A percentile compares a stretch with the other conserved stretches of the same genome.
Evolutionary conservation across 1,140 invertebrate genomes (phyloP).

Genomic region (Galendromus occidentalis): DNA sequence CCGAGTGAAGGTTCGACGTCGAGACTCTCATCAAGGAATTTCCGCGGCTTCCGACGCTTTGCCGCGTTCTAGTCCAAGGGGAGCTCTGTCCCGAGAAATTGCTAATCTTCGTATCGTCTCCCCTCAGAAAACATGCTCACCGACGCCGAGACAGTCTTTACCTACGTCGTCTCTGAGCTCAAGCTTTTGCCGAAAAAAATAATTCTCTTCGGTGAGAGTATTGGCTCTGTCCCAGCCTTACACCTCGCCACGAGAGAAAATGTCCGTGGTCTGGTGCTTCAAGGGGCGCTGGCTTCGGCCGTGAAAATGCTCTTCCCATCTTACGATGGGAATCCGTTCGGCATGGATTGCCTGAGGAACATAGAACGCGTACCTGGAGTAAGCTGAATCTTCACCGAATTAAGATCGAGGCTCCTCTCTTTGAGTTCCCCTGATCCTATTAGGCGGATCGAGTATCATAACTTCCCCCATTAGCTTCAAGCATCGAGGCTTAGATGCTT

Average conservation of each 20-base stretch:
- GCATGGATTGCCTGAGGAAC: not conserved
- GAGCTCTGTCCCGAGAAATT: too few relatives aligned
- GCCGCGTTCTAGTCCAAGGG: too few relatives aligned
- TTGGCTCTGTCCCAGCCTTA: not conserved
- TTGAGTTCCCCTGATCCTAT: too few relatives aligned
- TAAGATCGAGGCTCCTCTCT: too few relatives aligned
- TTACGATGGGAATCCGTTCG: not conserved
- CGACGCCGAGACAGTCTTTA: not conserved
- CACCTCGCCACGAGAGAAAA: not conserved
- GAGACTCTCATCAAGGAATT: too few relatives aligned
- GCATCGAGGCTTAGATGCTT: too few relatives aligned
- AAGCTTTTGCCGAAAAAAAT: not conserved
- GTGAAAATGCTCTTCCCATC: not conserved
- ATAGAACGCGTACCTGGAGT: not conserved
- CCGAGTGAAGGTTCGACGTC: not conserved
- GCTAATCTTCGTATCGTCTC: too few relatives aligned
- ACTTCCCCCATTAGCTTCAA: too few relatives aligned
- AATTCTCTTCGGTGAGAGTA: conserved; percentile 1
- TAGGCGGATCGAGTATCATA: too few relatives aligned
- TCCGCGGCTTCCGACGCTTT: too few relatives aligned
- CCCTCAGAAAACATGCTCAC: not conserved
- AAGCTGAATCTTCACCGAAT: not conserved
- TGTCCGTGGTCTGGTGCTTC: not conserved
- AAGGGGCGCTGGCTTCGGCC: not conserved
- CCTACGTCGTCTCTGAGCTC: not conserved